Conservation (phyloP, 2,888 invertebrate genomes). For the Macaria liturata region DNA sequence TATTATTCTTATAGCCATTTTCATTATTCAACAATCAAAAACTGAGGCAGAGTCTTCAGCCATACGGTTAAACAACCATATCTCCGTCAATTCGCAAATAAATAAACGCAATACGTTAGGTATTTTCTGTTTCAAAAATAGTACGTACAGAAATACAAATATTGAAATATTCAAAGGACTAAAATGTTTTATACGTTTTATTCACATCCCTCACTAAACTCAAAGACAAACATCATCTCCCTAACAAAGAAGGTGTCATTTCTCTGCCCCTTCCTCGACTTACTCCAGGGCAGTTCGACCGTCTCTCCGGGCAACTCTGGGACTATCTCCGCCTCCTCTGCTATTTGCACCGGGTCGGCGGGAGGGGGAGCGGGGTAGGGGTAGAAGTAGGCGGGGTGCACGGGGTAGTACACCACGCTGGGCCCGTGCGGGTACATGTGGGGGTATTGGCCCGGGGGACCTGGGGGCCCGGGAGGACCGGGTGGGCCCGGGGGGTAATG, state of each 20-base stretch:
- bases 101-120: too few species aligned
- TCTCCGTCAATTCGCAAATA: too few species aligned
- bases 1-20: too few species aligned
- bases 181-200: too few species aligned
- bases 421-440: slow-evolving; percentile 56
- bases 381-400: slow-evolving; percentile 74
- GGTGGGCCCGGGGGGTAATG: slow-evolving; percentile 44
- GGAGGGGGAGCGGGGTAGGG: slow-evolving; percentile 61
- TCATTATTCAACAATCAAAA: too few species aligned
- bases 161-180: too few species aligned
- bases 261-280: slow-evolving; percentile 57
- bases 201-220: too few species aligned
- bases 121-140: too few species aligned
- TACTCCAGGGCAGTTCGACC: slow-evolving; percentile 79
- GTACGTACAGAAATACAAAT: too few species aligned
- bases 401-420: slow-evolving; percentile 65
- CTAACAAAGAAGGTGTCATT: slow-evolving; percentile 55
- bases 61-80: too few species aligned
- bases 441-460: slow-evolving; percentile 31
- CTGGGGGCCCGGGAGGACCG: slow-evolving; percentile 31
- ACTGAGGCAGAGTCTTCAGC: too few species aligned
- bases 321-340: slow-evolving; percentile 52
- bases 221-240: too few species aligned
- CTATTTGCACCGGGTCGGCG: slow-evolving; percentile 51
- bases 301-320: slow-evolving; percentile 76